Conservation (phyloP, 2,113 vertebrate genomes). For the Desmodus rotundus region DNA sequence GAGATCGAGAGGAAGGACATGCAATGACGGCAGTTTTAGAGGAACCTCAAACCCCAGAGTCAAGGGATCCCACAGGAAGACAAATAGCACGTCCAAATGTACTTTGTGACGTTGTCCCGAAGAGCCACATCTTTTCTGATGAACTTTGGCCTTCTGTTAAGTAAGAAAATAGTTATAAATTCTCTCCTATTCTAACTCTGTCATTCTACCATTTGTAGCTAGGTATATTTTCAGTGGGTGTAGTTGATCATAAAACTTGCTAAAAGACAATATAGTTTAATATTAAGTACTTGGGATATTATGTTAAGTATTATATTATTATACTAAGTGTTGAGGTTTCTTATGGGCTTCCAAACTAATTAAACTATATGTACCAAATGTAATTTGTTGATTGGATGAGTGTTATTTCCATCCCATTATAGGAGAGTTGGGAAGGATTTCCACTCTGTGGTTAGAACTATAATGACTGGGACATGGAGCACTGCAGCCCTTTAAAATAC, state of each 20-base stretch:
- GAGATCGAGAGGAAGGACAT: slow-evolving; percentile 47
- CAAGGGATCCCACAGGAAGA: background rate
- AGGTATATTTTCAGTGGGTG: background rate
- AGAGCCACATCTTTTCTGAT: background rate
- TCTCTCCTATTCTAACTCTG: background rate
- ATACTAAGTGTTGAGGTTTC: background rate
- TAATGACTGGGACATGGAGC: background rate
- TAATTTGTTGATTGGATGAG: background rate
- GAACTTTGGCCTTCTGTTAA: background rate
- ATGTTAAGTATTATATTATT: background rate
- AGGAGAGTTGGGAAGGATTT: background rate
- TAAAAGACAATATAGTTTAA: slow-evolving; percentile 65
- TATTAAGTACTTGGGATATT: background rate
- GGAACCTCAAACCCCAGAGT: background rate
- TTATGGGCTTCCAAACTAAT: background rate
- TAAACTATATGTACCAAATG: background rate
- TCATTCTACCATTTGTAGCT: background rate
- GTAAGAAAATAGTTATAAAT: slow-evolving; percentile 1
- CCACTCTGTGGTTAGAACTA: background rate
- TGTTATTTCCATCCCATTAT: background rate
- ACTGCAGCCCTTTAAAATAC: background rate
- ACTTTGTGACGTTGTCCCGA: background rate
- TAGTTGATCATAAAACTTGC: slow-evolving; percentile 49
- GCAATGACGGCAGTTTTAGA: background rate
- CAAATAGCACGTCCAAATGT: background rate